Evolutionary conservation across 2,113 vertebrate species (phyloP).

Genomic region (Heterocephalus glaber): DNA sequence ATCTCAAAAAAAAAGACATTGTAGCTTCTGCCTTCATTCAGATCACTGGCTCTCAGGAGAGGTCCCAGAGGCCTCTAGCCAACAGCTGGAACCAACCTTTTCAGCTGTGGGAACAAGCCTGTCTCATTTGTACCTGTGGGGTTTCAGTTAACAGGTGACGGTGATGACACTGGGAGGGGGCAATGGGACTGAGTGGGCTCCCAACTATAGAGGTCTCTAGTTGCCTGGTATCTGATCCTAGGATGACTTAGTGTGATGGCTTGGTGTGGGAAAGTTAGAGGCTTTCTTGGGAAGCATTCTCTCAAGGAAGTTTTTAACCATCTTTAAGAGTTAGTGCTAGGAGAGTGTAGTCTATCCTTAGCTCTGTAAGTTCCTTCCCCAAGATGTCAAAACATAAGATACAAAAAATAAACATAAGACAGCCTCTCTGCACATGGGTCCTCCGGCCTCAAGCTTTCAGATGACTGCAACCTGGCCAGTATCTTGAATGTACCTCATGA

Average conservation of each 20-base stretch:
- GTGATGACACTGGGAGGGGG: not conserved
- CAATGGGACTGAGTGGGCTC: not conserved
- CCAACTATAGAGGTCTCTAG: not conserved
- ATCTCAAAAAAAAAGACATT: not conserved
- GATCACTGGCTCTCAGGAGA: not conserved
- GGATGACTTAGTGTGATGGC: not conserved
- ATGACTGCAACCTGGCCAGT: not conserved
- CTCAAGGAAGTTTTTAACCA: not conserved
- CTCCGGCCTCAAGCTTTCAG: not conserved
- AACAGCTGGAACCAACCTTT: not conserved
- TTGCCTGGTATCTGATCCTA: not conserved
- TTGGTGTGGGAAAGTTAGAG: not conserved
- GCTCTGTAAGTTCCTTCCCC: not conserved
- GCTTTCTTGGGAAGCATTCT: not conserved
- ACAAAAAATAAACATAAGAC: not conserved
- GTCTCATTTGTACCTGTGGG: not conserved
- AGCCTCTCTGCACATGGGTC: not conserved
- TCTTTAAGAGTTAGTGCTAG: not conserved
- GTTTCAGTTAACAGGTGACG: not conserved
- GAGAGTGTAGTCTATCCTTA: not conserved
- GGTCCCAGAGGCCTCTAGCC: not conserved
- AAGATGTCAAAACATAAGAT: not conserved
- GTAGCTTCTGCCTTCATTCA: not conserved
- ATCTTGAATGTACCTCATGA: not conserved
- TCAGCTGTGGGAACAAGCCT: too few relatives aligned